Evolutionary conservation across 1,140 invertebrate genomes (phyloP).

Genomic region (Samia ricini): DNA sequence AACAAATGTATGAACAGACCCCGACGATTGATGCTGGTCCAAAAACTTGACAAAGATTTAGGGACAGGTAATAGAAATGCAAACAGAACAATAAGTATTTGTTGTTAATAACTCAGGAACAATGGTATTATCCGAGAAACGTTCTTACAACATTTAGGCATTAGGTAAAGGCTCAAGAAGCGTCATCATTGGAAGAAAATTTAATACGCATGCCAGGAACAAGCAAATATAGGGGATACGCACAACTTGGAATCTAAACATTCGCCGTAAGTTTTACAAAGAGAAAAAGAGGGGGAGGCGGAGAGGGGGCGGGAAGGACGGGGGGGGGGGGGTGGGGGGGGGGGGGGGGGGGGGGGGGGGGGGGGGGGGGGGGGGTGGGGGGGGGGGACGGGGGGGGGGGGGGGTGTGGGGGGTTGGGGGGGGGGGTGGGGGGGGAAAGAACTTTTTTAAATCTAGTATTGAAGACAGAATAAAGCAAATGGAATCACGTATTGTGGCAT

Average conservation of each 20-base stretch:
- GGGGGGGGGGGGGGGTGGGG: no score
- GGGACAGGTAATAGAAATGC: neutral
- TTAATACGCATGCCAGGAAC: slow-evolving; percentile 94
- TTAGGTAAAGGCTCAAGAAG: slow-evolving; percentile 97
- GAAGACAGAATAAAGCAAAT: slow-evolving; percentile 88
- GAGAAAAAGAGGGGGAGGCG: no score
- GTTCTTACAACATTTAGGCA: slow-evolving; percentile 67
- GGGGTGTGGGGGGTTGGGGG: no score
- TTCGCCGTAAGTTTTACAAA: slow-evolving; percentile 89
- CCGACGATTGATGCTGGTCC: slow-evolving; percentile 44
- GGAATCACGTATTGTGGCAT: slow-evolving; percentile 84
- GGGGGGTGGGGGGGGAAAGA: no score
- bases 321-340: no score
- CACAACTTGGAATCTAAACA: slow-evolving; percentile 96
- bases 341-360: no score
- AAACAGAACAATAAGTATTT: neutral
- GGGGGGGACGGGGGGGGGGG: no score
- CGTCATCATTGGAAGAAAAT: slow-evolving; percentile 93
- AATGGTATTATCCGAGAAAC: neutral
- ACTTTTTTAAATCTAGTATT: slow-evolving; percentile 68
- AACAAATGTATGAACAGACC: slow-evolving; percentile 49
- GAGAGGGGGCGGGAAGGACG: no score
- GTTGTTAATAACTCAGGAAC: neutral
- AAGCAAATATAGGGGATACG: slow-evolving; percentile 89
- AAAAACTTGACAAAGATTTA: slow-evolving; percentile 38